phyloP scores from a whole-genome alignment of 2,888 invertebrate species.

The Lymantria dispar region DNA sequence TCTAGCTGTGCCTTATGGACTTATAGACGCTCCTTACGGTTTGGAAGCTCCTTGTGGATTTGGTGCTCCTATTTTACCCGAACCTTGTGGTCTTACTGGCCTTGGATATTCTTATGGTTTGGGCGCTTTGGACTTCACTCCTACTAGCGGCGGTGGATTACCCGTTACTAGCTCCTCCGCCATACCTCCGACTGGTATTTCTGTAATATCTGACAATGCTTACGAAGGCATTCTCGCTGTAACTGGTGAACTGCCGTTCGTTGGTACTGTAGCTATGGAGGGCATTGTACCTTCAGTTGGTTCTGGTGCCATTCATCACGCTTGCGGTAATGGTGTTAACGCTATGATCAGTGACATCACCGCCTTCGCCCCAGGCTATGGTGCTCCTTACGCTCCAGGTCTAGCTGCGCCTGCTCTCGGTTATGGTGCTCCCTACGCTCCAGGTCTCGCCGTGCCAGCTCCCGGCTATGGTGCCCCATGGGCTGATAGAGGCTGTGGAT shows the following conservation, averaged over 20 bases:
- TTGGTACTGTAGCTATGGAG: conserved; percentile 37
- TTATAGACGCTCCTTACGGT: neutral
- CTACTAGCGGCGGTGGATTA: conserved; percentile 36
- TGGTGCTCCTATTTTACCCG: neutral
- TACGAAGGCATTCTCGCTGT: conserved; percentile 33
- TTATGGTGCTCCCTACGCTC: neutral
- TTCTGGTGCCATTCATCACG: conserved; percentile 31
- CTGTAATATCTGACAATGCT: conserved; percentile 40
- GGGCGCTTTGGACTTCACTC: neutral
- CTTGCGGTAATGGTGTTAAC: conserved; percentile 31
- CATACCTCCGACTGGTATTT: conserved; percentile 34
- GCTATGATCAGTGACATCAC: conserved; percentile 2
- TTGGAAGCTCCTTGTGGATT: conserved; percentile 1
- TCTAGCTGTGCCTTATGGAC: conserved; percentile 3
- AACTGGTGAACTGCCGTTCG: conserved; percentile 41
- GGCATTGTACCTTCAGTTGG: conserved; percentile 38
- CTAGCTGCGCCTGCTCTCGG: conserved; percentile 1
- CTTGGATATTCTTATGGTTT: neutral
- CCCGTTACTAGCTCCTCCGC: conserved; percentile 32
- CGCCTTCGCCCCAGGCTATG: conserved; percentile 1
- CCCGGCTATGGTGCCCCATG: neutral
- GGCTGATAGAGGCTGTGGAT: neutral
- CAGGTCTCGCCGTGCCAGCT: neutral
- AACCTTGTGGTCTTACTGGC: neutral
- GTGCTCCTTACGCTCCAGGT: neutral